phyloP scores from a whole-genome alignment of 2,888 invertebrate genomes.

The Diadegma fenestrale region DNA sequence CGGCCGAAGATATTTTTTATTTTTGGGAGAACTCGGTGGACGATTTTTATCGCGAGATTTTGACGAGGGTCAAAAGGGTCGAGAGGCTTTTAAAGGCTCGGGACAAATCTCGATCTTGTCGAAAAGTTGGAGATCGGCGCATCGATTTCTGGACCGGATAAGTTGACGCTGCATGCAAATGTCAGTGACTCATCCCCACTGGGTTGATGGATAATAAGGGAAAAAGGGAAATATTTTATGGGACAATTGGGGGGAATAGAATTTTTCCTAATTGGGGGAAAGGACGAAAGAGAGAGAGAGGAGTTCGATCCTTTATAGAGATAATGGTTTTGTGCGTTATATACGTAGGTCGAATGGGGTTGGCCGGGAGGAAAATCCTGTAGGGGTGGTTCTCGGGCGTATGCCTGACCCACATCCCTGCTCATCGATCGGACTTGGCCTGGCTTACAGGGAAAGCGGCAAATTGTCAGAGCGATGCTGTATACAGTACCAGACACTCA shows the following conservation, averaged over 20 bases:
- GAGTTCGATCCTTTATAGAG: constrained; percentile 46
- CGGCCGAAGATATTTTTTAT: neutral
- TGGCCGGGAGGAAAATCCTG: constrained; percentile 73
- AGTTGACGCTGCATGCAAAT: neutral
- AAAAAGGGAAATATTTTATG: neutral
- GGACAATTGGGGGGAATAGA: neutral
- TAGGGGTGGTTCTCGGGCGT: constrained; percentile 76
- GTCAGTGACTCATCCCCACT: neutral
- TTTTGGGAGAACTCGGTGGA: neutral
- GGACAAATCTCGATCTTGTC: neutral
- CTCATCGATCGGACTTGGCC: constrained; percentile 76
- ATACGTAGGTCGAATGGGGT: constrained; percentile 48
- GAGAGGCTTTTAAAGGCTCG: neutral
- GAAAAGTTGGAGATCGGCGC: neutral
- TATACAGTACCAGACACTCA: constrained; percentile 44
- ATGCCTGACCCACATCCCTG: constrained; percentile 80
- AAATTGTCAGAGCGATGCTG: constrained; percentile 45
- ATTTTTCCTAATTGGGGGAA: constrained; percentile 35
- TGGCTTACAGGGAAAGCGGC: constrained; percentile 65
- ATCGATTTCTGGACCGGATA: neutral
- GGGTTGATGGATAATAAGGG: neutral
- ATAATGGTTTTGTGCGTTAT: constrained; percentile 7
- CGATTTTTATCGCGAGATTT: neutral
- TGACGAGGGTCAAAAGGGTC: neutral
- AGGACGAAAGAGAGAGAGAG: constrained; percentile 21